Evolutionary conservation across 2,888 invertebrate species (phyloP).

Genomic region (Cybosia mesomella): DNA sequence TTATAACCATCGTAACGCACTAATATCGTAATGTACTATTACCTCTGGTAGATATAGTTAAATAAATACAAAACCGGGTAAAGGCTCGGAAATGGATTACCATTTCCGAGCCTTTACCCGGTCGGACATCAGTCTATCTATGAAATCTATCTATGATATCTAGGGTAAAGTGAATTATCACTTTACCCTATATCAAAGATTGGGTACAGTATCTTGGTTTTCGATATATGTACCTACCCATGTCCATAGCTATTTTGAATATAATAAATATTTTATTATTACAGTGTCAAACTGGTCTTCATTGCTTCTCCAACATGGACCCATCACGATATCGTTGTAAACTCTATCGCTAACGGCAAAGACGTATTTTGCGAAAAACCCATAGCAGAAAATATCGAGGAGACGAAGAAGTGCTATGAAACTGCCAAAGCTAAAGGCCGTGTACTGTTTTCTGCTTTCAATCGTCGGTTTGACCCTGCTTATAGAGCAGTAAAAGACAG

Average conservation of each 20-base stretch:
- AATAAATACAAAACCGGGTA: too few species aligned
- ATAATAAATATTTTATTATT: background rate
- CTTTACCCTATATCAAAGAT: too few species aligned
- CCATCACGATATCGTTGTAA: slow-evolving; percentile 86
- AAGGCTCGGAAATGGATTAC: too few species aligned
- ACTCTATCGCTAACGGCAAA: slow-evolving; percentile 85
- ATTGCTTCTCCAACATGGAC: slow-evolving; percentile 88
- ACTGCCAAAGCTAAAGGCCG: slow-evolving; percentile 84
- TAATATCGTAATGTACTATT: too few species aligned
- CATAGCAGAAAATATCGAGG: slow-evolving; percentile 85
- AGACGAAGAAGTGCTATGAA: slow-evolving; percentile 87
- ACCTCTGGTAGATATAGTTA: too few species aligned
- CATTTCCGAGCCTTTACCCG: too few species aligned
- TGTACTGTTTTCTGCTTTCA: slow-evolving; percentile 89
- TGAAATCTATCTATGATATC: too few species aligned
- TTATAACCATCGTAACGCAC: too few species aligned
- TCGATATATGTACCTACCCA: too few species aligned
- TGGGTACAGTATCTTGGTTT: too few species aligned
- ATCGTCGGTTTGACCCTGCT: slow-evolving; percentile 89
- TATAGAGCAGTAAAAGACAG: slow-evolving; percentile 81
- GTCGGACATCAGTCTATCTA: too few species aligned
- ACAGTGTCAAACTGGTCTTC: slow-evolving; percentile 72
- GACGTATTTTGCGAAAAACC: slow-evolving; percentile 91
- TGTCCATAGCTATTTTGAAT: background rate
- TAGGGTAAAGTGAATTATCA: too few species aligned